Evolutionary conservation across 1,140 invertebrate genomes (phyloP), one percentile per base, ranked within the genome.

Genomic region (Drosophila pandora): DNA sequence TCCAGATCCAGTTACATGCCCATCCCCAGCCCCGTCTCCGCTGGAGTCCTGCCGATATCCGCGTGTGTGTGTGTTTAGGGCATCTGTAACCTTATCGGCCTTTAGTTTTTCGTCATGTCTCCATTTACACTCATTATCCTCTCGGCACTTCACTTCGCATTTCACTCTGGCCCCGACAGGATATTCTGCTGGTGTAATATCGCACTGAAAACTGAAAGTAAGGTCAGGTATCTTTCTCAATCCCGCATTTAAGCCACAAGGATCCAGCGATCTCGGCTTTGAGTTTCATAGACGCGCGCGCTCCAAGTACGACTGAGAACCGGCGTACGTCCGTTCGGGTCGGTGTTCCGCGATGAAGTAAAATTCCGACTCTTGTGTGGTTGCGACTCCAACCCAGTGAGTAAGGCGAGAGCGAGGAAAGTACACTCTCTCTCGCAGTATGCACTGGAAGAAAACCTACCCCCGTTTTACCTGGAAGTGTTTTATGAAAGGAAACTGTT

Each of bases 11-110:
- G 56, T 67, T 63, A 81, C 79, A 81, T 62, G 56, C 70, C 67
- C 62, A 48, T 63, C 61, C 63, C 72, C 41, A 43, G 41, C 13
- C 50, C 28, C 13, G 37, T 39, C 45, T 23, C 13, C n/a, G 17
- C 54, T 58, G 21, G 54, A 41, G 50, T 76, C 72, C 34, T n/a
- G 32, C 23, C 9, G 49, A 10, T 56, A 21, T 67, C 34, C 39
- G 32, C 47, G 7, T 23, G n/a, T 37, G 49, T 59, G 13, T 47
- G 17, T 28, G 53, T 43, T 76, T 82, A 82, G 83, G 83, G 76
- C 83, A 87, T 87, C 83, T 88, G 83, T 79, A 88, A 88, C 83
- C 84, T 88, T 83, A 88, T 88, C 83, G 77, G 6, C 78, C 52
- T 67, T 70, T 78, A 71, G 72, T 69, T 80, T 81, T 73, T 76